Percentiles rank a stretch among this genome's conserved stretches.
These are phyloP conservation scores for Urosaurus nigricauda DNA, from an alignment of 2,797 vertebrate species.

Conservation along the genomic window DNA sequence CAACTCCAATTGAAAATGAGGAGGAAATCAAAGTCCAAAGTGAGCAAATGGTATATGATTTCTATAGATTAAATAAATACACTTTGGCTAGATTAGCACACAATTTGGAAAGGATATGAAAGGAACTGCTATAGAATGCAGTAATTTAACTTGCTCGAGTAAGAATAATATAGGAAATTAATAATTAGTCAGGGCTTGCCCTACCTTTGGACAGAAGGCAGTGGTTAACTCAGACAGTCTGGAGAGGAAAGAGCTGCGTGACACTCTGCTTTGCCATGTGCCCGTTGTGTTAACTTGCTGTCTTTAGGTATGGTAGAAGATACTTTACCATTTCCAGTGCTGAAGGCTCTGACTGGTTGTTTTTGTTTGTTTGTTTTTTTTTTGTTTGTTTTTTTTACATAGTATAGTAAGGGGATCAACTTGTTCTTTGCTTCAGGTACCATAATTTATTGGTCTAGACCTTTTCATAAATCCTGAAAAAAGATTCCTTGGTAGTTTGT, in stretches of 20 bases:
- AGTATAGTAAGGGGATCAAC: neutral
- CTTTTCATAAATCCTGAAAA: neutral
- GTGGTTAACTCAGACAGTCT: neutral
- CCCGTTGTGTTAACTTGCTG: neutral
- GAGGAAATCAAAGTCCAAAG: slow-evolving; percentile 1
- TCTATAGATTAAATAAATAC: neutral
- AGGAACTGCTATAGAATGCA: neutral
- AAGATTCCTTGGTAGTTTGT: neutral
- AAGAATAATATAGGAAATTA: neutral
- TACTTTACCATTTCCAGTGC: neutral
- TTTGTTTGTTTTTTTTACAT: too few species aligned
- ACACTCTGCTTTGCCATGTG: neutral
- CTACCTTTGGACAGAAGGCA: neutral
- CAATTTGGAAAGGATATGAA: neutral
- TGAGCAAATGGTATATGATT: neutral
- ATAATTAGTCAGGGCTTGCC: neutral
- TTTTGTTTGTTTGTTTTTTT: too few species aligned
- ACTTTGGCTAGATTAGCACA: neutral
- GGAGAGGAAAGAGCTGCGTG: neutral
- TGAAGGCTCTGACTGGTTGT: neutral
- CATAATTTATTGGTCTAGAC: neutral
- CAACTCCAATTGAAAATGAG: slow-evolving; percentile 37
- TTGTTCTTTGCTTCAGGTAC: neutral
- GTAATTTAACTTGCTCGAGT: neutral
- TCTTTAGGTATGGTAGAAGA: neutral